phyloP scores from a whole-genome alignment of 2,888 invertebrate species.

The Diabrotica balteata region DNA sequence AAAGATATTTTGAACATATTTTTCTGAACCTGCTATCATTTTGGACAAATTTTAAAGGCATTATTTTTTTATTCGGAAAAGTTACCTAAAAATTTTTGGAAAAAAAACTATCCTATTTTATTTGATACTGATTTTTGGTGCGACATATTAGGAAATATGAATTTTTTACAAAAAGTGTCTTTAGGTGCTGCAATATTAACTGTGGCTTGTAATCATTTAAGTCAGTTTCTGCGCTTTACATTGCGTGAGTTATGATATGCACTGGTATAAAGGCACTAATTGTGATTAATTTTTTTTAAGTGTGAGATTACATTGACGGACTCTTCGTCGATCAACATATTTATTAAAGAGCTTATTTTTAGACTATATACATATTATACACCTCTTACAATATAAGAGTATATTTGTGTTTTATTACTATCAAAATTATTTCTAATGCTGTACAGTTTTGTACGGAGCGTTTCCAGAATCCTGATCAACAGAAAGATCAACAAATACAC shows the following conservation, averaged over 20 bases:
- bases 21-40: too few species aligned
- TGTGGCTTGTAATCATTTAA: too few species aligned
- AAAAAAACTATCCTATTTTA: slow-evolving; percentile 13
- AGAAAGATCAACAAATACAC: too few species aligned
- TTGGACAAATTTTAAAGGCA: slow-evolving; percentile 20
- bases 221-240: too few species aligned
- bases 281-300: slow-evolving; percentile 12
- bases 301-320: slow-evolving; percentile 28
- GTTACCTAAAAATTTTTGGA: slow-evolving; percentile 29
- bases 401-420: slow-evolving; percentile 9
- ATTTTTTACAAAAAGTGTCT: slow-evolving; percentile 10
- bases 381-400: slow-evolving; percentile 17
- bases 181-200: not conserved
- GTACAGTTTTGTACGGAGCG: not conserved
- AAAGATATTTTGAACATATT: too few species aligned
- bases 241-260: too few species aligned
- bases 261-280: slow-evolving; percentile 1
- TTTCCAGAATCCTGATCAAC: not conserved
- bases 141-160: slow-evolving; percentile 2
- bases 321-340: slow-evolving; percentile 22
- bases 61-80: slow-evolving; percentile 22
- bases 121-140: slow-evolving; percentile 25
- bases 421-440: not conserved
- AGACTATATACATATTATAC: slow-evolving; percentile 23
- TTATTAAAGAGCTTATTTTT: slow-evolving; percentile 33